Percentiles rank a stretch among this genome's conserved stretches.
phyloP scores from a whole-genome alignment of 2,797 vertebrate genomes.

The Sternotherus odoratus region DNA sequence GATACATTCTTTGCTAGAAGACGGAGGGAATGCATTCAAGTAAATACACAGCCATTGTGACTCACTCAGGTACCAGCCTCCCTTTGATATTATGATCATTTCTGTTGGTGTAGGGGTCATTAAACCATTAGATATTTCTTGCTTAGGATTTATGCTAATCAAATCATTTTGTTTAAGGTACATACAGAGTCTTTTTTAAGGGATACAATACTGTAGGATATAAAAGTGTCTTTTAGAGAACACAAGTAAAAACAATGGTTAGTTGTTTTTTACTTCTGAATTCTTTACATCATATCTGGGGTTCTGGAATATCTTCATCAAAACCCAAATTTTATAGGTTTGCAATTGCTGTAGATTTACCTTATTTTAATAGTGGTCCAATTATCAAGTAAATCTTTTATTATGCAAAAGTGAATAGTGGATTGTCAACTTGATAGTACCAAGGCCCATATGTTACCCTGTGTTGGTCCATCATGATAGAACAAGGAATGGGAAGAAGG shows the following conservation, averaged over 20 bases:
- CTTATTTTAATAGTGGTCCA: not conserved
- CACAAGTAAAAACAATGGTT: not conserved
- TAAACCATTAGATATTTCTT: conserved; percentile 29
- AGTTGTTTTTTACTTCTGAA: not conserved
- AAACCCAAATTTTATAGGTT: not conserved
- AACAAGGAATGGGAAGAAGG: not conserved
- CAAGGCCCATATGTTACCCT: not conserved
- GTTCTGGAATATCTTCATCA: not conserved
- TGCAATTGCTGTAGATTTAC: not conserved
- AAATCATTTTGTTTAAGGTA: not conserved
- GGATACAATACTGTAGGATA: not conserved
- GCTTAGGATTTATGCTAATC: not conserved
- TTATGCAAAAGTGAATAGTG: not conserved
- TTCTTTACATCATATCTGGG: not conserved
- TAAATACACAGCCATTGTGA: not conserved
- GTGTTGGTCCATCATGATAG: not conserved
- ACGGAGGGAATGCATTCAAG: not conserved
- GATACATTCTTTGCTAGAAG: conserved; percentile 1
- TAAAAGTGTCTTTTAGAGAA: not conserved
- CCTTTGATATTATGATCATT: not conserved
- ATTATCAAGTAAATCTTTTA: not conserved
- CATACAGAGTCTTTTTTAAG: not conserved
- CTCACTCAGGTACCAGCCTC: not conserved
- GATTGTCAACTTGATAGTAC: not conserved
- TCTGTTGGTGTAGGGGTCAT: not conserved